These are phyloP conservation scores for Pygocentrus nattereri DNA, from an alignment of 2,797 vertebrate genomes.

Conservation along the genomic window DNA sequence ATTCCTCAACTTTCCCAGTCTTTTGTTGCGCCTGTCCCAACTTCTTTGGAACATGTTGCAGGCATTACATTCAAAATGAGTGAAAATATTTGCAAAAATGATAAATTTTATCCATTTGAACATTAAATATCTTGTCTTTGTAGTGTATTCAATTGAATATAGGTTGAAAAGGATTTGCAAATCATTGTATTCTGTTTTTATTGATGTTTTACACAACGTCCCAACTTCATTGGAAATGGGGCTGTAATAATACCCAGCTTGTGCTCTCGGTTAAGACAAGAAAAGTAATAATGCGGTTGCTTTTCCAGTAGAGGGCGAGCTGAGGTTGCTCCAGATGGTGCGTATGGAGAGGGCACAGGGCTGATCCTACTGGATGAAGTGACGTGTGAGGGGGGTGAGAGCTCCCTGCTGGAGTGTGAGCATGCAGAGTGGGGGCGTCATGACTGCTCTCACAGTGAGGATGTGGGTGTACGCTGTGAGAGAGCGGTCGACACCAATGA, in stretches of 20 bases:
- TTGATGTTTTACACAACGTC: no score
- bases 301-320: constrained; percentile 68
- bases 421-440: constrained; percentile 86
- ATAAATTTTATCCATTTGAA: no score
- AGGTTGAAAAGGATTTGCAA: no score
- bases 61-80: no score
- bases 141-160: no score
- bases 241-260: background rate
- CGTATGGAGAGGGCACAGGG: constrained; percentile 82
- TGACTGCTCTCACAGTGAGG: constrained; percentile 91
- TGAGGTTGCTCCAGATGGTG: constrained; percentile 61
- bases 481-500: constrained; percentile 70
- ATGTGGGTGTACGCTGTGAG: constrained; percentile 83
- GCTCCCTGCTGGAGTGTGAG: constrained; percentile 81
- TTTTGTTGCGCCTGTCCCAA: no score
- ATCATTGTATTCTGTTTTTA: no score
- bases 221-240: no score
- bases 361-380: constrained; percentile 88
- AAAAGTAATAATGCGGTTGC: constrained; percentile 1
- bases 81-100: no score
- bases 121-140: no score
- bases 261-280: background rate
- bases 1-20: no score
- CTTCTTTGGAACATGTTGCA: no score
- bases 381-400: constrained; percentile 84